phyloP scores from a whole-genome alignment of 92 coral and sea anemone species.

The Actinostola sp. region DNA sequence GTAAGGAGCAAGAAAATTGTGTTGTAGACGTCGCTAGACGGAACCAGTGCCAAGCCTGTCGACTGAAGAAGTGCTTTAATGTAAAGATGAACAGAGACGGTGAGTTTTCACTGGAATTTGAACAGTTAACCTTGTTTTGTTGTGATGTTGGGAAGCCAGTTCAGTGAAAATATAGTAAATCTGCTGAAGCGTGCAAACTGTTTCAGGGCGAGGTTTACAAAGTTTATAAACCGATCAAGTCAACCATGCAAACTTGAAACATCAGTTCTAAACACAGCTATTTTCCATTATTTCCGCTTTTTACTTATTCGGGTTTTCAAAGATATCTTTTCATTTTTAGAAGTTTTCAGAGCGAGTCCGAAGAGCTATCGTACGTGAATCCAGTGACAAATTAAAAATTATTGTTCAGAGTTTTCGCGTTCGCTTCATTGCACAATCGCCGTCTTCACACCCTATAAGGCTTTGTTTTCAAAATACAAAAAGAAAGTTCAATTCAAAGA shows the following conservation, averaged over 20 bases:
- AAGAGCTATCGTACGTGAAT: not conserved
- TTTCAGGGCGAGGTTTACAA: slow-evolving; percentile 28
- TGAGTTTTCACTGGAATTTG: slow-evolving; percentile 25
- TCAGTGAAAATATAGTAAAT: not conserved
- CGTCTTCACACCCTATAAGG: not conserved
- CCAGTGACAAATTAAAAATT: too few relatives aligned
- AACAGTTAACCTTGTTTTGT: not conserved
- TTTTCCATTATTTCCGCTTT: not conserved
- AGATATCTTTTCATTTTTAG: not conserved
- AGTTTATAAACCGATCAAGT: slow-evolving; percentile 19
- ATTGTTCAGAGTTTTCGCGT: not conserved
- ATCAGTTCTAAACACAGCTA: not conserved
- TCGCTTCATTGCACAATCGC: slow-evolving; percentile 16
- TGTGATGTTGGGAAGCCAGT: not conserved
- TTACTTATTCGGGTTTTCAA: not conserved
- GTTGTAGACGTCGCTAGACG: slow-evolving; percentile 92
- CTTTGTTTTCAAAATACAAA: slow-evolving; percentile 15
- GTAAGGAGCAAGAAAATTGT: slow-evolving; percentile 89
- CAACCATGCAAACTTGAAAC: slow-evolving; percentile 32
- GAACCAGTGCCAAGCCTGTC: slow-evolving; percentile 98
- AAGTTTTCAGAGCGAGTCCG: not conserved
- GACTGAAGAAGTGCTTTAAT: slow-evolving; percentile 87
- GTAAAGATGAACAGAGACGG: slow-evolving; percentile 98
- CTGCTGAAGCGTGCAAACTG: slow-evolving; percentile 17
- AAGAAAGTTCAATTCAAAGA: not conserved